phyloP scores from a whole-genome alignment of 2,888 invertebrate genomes.

The Microctonus brassicae region DNA sequence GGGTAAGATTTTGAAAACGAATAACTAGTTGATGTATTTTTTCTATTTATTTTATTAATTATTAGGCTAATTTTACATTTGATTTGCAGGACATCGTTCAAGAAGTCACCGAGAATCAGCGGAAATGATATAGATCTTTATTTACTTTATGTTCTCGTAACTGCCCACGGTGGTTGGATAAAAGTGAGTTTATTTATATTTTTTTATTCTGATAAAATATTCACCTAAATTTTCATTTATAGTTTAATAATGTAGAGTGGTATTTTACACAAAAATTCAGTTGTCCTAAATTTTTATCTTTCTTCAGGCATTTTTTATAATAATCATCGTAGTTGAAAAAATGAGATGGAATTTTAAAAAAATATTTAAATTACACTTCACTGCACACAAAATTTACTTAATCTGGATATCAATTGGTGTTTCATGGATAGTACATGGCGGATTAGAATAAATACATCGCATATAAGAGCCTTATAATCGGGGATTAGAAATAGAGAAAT shows the following conservation, averaged over 20 bases:
- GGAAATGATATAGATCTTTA: constrained; percentile 94
- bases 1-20: constrained; percentile 77
- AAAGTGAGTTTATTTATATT: constrained; percentile 78
- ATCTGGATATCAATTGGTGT: no score
- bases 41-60: constrained; percentile 39
- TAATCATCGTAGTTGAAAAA: no score
- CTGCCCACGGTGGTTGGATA: constrained; percentile 92
- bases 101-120: constrained; percentile 81
- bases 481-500: background rate
- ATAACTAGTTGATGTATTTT: background rate
- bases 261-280: no score
- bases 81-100: constrained; percentile 74
- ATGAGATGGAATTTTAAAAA: no score
- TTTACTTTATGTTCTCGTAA: constrained; percentile 91
- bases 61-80: constrained; percentile 20
- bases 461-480: background rate
- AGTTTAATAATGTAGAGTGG: no score
- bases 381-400: no score
- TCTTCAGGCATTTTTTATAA: no score
- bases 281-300: no score
- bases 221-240: no score
- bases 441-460: no score
- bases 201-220: background rate
- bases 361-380: no score
- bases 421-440: no score